Percentiles rank a stretch among this genome's conserved stretches.
phyloP scores from a whole-genome alignment of 2,888 invertebrate genomes.

The Gryllus longicercus region DNA sequence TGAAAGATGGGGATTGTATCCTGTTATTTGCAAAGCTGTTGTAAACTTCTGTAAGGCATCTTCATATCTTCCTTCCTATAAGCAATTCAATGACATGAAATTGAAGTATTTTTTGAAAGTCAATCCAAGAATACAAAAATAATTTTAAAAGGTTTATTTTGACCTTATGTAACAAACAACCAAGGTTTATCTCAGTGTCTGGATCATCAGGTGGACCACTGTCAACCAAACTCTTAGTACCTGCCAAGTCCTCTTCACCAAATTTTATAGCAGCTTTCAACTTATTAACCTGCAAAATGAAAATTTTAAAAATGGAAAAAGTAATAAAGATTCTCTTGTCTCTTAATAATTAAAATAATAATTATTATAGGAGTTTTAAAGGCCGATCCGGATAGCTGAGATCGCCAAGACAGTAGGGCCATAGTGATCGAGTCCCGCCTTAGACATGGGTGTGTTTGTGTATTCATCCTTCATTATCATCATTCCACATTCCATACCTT shows the following conservation, averaged over 20 bases:
- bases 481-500: too few relatives aligned
- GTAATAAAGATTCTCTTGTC: too few relatives aligned
- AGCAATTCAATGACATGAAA: conserved; percentile 33
- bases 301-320: not conserved
- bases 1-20: conserved; percentile 86
- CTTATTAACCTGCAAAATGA: conserved; percentile 62
- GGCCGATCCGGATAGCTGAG: too few relatives aligned
- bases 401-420: too few relatives aligned
- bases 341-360: too few relatives aligned
- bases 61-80: conserved; percentile 77
- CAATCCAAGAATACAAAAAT: too few relatives aligned
- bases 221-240: conserved; percentile 87
- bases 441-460: too few relatives aligned
- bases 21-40: conserved; percentile 79
- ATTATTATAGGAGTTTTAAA: too few relatives aligned
- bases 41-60: conserved; percentile 88
- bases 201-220: conserved; percentile 83
- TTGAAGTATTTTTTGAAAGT: not conserved
- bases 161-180: conserved; percentile 91
- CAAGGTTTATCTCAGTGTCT: conserved; percentile 92
- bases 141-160: conserved; percentile 38
- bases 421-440: too few relatives aligned
- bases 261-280: conserved; percentile 96
- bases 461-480: too few relatives aligned
- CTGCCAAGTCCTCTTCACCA: conserved; percentile 87